A percentile compares a stretch with the other conserved stretches of the same genome.
These are phyloP conservation scores for Holacanthella duospinosa DNA, from an alignment of 2,888 invertebrate genomes.

Conservation along the genomic window DNA sequence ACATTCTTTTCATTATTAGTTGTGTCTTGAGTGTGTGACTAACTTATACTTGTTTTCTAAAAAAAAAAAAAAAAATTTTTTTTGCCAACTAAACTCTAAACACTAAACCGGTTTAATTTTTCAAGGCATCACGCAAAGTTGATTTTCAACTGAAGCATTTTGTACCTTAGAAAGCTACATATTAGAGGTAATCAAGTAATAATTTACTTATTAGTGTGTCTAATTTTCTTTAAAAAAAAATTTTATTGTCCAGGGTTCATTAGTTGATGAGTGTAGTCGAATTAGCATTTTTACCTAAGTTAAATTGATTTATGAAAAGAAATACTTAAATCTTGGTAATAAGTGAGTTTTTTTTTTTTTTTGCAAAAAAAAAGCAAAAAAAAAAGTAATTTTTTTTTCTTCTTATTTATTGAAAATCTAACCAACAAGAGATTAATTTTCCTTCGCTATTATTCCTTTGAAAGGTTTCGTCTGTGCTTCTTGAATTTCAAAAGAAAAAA, in stretches of 20 bases:
- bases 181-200: neutral
- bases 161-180: no score
- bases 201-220: neutral
- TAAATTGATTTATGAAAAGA: neutral
- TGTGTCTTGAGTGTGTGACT: no score
- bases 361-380: neutral
- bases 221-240: neutral
- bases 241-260: neutral
- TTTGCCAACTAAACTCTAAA: no score
- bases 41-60: no score
- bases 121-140: no score
- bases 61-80: no score
- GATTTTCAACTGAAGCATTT: no score
- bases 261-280: no score
- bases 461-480: neutral
- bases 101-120: no score
- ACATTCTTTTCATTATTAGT: no score
- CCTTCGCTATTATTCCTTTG: neutral
- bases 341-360: no score
- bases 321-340: no score
- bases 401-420: neutral
- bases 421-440: neutral
- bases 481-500: neutral
- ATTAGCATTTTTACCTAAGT: neutral
- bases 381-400: neutral